Conservation (phyloP, 2,113 vertebrate species). For the Ptyas mucosa region DNA sequence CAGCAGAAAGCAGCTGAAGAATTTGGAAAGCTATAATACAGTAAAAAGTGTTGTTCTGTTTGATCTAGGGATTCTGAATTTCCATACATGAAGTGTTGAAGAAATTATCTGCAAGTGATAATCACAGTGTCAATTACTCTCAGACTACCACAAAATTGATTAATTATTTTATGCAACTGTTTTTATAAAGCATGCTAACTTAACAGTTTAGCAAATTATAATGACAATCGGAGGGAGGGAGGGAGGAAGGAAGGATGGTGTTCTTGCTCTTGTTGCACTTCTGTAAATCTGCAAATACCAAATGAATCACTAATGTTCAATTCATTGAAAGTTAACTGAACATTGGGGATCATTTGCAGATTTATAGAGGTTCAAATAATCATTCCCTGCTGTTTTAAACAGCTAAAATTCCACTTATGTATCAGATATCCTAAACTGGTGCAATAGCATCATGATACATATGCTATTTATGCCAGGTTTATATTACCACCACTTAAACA, state of each 20-base stretch:
- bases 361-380: too few species aligned
- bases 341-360: too few species aligned
- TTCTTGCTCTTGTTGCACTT: neutral
- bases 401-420: constrained; percentile 23
- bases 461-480: neutral
- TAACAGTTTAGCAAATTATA: neutral
- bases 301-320: neutral
- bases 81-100: neutral
- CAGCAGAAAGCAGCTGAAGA: neutral
- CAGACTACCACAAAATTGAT: neutral
- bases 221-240: neutral
- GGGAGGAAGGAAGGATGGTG: neutral
- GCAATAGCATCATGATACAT: neutral
- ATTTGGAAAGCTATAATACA: neutral
- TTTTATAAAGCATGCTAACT: neutral
- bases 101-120: neutral
- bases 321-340: too few species aligned
- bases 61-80: neutral
- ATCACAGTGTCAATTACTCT: neutral
- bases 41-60: neutral
- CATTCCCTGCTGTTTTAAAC: neutral
- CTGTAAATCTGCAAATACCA: neutral
- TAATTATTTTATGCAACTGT: neutral
- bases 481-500: neutral
- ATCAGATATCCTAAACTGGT: constrained; percentile 37